Evolutionary conservation across 2,797 vertebrate genomes (phyloP).

Genomic region (Acropternis orthonyx): DNA sequence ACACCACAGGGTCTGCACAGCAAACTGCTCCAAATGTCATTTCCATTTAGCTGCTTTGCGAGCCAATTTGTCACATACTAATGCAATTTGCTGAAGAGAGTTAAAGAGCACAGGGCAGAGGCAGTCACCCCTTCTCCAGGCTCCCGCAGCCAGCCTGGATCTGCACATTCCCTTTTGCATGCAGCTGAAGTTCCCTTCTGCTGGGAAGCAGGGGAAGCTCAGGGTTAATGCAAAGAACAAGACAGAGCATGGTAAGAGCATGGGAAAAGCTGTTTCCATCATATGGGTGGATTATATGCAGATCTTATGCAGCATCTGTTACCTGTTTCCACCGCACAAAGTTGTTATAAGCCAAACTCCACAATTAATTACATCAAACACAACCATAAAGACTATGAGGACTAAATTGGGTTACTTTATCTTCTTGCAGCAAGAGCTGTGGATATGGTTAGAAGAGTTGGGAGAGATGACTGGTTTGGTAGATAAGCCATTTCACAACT

Average conservation of each 20-base stretch:
- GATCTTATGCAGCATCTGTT: neutral
- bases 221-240: neutral
- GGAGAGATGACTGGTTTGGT: neutral
- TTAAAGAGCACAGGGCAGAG: slow-evolving; percentile 33
- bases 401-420: slow-evolving; percentile 48
- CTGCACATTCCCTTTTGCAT: accelerated
- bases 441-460: neutral
- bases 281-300: neutral
- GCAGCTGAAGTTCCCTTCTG: neutral
- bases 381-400: neutral
- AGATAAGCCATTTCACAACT: neutral
- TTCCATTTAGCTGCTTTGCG: slow-evolving; percentile 51
- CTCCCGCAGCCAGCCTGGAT: neutral
- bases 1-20: neutral
- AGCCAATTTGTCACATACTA: slow-evolving; percentile 61
- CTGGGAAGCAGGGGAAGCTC: neutral
- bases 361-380: slow-evolving; percentile 42
- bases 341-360: neutral
- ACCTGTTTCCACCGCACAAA: neutral
- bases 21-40: slow-evolving; percentile 33
- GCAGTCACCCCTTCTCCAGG: neutral
- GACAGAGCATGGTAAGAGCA: neutral
- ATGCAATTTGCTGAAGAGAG: slow-evolving; percentile 56
- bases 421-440: neutral
- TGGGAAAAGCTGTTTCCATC: neutral